Base-by-base conservation (phyloP, 2,888 invertebrate species). In the Platynereis dumerilii region DNA sequence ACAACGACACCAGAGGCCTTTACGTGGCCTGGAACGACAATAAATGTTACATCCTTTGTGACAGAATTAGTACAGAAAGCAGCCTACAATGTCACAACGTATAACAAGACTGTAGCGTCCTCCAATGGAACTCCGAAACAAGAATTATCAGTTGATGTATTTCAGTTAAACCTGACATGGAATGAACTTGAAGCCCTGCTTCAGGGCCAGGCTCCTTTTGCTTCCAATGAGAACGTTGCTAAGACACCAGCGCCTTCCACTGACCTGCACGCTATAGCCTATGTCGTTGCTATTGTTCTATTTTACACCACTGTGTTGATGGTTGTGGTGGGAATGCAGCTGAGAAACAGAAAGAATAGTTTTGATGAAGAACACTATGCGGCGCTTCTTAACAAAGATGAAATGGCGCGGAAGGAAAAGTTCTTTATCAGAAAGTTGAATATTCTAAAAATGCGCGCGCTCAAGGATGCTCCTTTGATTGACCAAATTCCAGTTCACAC, bases 291-390 rank as follows among this genome's bases (percentile, higher is more conserved):
- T 3, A 22, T 48, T 22, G 48, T 48, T 22, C 48, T 48, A 5
- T 48, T 48, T 22, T 48, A 48, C 22, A 22, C 48, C 10, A 22
- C 20, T n/a, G 48, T 48, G 5, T 22, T 48, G 48, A n/a, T 48
- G 48, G 48, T 48, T 48, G 20, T 48, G 7, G 20, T 48, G n/a
- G 48, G 20, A n/a, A 48, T 48, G 48, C 48, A 48, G 48, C 48
- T 48, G 7, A 48, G 48, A 22, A 34, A 12, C 34, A 48, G 48
- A 22, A 5, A n/a, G n/a, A 48, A 48, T 12, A 48, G 20, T 7
- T 48, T 48, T 7, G 48, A 48, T 20, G 48, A 48, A 20, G 48
- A 48, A n/a, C 48, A 48, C 22, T 48, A 48, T n/a, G 48, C 48
- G n/a, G n/a, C 48, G n/a, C 48, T 48, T 3, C 48, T 48, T n/a